These are phyloP conservation scores for Pseudotriccus pelzelni DNA, from an alignment of 2,797 vertebrate species.

Conservation along the genomic window DNA sequence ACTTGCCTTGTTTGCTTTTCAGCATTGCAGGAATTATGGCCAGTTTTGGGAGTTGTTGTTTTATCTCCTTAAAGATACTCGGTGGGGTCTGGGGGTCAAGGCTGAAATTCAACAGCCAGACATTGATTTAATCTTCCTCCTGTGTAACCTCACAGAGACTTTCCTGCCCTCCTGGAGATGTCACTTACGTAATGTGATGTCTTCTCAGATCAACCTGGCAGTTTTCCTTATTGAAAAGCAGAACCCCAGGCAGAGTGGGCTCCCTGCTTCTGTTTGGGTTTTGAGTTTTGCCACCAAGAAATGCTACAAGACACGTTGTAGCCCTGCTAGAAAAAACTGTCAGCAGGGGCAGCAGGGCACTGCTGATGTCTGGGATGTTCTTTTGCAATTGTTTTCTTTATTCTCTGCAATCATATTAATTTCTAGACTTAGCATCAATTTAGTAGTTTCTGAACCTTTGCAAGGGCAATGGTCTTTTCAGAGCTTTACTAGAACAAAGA, in stretches of 20 bases:
- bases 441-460: constrained; percentile 21
- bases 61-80: not conserved
- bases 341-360: not conserved
- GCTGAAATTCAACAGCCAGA: not conserved
- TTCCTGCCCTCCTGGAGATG: not conserved
- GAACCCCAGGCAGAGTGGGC: not conserved
- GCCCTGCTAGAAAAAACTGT: not conserved
- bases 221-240: constrained; percentile 7
- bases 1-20: not conserved
- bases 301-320: fast-evolving
- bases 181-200: not conserved
- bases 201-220: not conserved
- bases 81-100: not conserved
- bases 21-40: not conserved
- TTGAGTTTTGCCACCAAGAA: not conserved
- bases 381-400: not conserved
- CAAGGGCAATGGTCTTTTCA: constrained; percentile 14
- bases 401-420: not conserved
- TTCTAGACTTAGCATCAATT: not conserved
- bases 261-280: not conserved
- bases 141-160: not conserved
- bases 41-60: not conserved
- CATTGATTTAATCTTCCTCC: not conserved
- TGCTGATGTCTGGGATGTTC: not conserved
- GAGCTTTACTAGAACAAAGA: constrained; percentile 49